These are phyloP conservation scores for Altica lythri DNA, from an alignment of 2,888 invertebrate species.

Conservation along the genomic window DNA sequence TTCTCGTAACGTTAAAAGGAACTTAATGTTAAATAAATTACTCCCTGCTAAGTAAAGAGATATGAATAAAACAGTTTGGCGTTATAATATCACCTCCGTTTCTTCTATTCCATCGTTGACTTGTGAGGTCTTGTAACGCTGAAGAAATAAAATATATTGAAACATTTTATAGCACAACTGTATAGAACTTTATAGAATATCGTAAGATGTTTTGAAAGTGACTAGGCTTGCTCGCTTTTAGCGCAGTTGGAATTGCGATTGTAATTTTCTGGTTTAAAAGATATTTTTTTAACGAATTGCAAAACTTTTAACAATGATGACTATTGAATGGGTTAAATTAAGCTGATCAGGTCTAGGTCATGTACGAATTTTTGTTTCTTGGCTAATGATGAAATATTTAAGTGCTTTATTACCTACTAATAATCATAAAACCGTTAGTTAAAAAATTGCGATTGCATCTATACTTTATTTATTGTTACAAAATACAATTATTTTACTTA, in stretches of 20 bases:
- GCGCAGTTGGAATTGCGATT: neutral
- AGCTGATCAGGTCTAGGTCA: constrained; percentile 1
- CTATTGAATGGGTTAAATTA: neutral
- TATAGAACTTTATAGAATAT: neutral
- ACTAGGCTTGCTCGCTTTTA: neutral
- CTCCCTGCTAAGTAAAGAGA: constrained; percentile 29
- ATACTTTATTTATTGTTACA: no score
- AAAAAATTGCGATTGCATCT: no score
- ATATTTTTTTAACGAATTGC: neutral
- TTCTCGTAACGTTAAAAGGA: constrained; percentile 31
- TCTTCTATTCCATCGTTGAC: constrained; percentile 14
- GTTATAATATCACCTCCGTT: constrained; percentile 25
- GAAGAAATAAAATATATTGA: constrained; percentile 9
- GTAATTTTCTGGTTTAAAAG: neutral
- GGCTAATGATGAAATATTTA: neutral
- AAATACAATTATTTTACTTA: no score
- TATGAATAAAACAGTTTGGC: constrained; percentile 29
- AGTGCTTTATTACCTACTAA: no score
- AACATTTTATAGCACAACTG: constrained; percentile 5
- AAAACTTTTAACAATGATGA: constrained; percentile 2
- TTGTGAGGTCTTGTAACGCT: constrained; percentile 24
- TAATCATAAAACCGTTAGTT: no score
- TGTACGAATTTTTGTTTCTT: neutral
- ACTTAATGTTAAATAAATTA: constrained; percentile 28
- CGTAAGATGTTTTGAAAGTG: neutral